phyloP scores from a whole-genome alignment of 2,888 invertebrate genomes.

The Dolichomitus sp. region DNA sequence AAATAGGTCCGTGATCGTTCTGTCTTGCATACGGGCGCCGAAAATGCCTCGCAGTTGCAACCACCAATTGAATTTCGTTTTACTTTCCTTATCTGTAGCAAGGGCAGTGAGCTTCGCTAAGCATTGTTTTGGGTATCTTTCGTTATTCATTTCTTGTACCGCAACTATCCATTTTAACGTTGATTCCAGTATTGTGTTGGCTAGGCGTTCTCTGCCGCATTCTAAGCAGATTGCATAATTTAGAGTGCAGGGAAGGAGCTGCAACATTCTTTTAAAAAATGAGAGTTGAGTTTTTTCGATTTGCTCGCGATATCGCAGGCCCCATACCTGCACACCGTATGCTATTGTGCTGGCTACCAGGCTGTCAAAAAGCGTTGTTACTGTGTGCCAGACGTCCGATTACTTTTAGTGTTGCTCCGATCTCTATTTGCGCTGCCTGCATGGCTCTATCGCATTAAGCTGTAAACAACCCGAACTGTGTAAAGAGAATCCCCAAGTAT shows the following conservation, averaged over 20 bases:
- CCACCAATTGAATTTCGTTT: background rate
- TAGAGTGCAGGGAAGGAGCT: background rate
- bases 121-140: background rate
- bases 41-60: background rate
- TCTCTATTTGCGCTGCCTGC: background rate
- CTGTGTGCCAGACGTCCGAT: constrained; percentile 8
- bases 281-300: constrained; percentile 4
- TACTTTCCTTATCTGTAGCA: background rate
- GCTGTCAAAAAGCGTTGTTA: constrained; percentile 19
- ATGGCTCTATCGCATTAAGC: background rate
- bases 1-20: background rate
- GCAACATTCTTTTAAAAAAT: background rate
- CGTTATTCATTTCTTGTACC: background rate
- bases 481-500: constrained; percentile 2
- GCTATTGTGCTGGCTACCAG: constrained; percentile 1
- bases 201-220: background rate
- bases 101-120: background rate
- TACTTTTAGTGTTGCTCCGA: background rate
- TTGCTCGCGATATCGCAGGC: background rate
- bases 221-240: background rate
- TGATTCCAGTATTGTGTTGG: background rate
- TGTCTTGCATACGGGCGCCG: background rate
- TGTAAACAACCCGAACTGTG: background rate
- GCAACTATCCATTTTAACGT: background rate
- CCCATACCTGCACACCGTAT: constrained; percentile 20